These are phyloP conservation scores for Drosophila sechellia DNA, from an alignment of 1,140 invertebrate species.

Conservation along the genomic window DNA sequence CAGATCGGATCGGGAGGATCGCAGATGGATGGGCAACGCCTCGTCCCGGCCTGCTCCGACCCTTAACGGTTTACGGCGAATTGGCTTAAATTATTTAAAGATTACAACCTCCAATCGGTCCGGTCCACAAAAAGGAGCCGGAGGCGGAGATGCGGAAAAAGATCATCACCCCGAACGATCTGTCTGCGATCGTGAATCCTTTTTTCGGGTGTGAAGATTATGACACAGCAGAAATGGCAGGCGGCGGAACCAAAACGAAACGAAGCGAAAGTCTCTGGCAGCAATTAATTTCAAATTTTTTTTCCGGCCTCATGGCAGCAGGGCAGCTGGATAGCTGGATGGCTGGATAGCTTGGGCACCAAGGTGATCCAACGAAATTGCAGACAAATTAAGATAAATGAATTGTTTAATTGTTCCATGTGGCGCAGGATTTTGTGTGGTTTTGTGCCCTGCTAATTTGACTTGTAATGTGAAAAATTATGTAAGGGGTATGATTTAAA, in stretches of 20 bases:
- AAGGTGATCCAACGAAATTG: constrained; percentile 59
- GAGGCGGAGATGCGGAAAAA: constrained; percentile 20
- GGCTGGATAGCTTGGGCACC: constrained; percentile 40
- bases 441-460: constrained; percentile 49
- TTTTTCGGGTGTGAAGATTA: constrained; percentile 77
- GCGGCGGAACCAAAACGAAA: constrained; percentile 33
- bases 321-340: constrained; percentile 43
- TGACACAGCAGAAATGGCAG: constrained; percentile 74
- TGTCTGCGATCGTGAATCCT: constrained; percentile 31
- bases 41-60: constrained; percentile 4
- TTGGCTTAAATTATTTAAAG: constrained; percentile 83
- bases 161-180: constrained; percentile 59
- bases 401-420: constrained; percentile 79
- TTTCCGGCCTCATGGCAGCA: constrained; percentile 33
- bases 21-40: constrained; percentile 61
- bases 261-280: constrained; percentile 33
- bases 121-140: constrained; percentile 4
- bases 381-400: constrained; percentile 82
- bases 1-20: constrained; percentile 52
- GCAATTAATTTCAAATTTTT: constrained; percentile 83
- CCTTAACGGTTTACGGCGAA: constrained; percentile 80
- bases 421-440: constrained; percentile 50
- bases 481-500: neutral
- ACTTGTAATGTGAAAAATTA: constrained; percentile 60
- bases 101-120: constrained; percentile 61